Evolutionary conservation across 2,113 vertebrate genomes (phyloP).

Genomic region (Corvus moneduloides): DNA sequence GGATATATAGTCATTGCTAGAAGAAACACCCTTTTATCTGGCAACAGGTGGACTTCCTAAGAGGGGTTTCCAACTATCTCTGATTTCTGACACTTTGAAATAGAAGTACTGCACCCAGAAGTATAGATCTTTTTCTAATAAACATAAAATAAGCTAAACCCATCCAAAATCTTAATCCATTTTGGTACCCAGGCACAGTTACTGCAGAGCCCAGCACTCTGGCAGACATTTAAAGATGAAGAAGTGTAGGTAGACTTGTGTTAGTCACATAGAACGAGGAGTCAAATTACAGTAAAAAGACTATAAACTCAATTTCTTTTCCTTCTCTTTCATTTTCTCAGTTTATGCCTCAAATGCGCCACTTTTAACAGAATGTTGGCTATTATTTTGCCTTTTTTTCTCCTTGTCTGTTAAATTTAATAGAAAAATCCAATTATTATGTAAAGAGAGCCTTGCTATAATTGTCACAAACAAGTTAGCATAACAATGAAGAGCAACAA

Average conservation of each 20-base stretch:
- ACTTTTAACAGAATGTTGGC: background rate
- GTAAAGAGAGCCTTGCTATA: conserved; percentile 58
- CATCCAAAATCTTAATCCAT: background rate
- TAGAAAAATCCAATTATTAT: conserved; percentile 71
- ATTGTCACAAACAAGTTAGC: conserved; percentile 63
- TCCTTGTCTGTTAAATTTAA: conserved; percentile 51
- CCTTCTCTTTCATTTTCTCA: background rate
- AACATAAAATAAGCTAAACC: background rate
- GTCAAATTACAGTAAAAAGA: background rate
- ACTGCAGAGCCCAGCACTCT: background rate
- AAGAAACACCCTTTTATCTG: background rate
- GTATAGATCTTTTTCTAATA: background rate
- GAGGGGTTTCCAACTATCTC: background rate
- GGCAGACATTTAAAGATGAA: background rate
- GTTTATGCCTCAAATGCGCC: background rate
- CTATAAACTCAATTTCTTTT: background rate
- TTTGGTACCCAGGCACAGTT: background rate
- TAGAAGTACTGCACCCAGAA: background rate
- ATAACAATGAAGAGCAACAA: conserved; percentile 48
- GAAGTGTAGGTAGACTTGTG: background rate
- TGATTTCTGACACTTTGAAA: background rate
- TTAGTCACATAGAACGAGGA: background rate
- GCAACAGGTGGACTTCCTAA: background rate
- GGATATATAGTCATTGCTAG: background rate
- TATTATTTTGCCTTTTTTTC: background rate